phyloP scores from a whole-genome alignment of 2,113 vertebrate species.

The Plectropomus leopardus region DNA sequence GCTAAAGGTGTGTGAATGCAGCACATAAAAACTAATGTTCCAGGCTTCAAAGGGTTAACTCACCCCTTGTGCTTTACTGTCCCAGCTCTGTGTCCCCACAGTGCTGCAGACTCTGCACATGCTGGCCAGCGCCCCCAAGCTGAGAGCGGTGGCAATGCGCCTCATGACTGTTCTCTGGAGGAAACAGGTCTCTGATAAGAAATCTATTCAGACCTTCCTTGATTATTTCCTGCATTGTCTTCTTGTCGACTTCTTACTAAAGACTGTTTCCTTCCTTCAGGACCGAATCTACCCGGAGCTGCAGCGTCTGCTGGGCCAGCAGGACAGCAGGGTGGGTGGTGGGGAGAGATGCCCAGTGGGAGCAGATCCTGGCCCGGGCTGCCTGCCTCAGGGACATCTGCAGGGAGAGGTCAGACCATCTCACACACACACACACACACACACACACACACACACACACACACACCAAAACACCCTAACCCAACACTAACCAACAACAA shows the following conservation, averaged over 20 bases:
- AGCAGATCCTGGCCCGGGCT: slow-evolving; percentile 91
- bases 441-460: not conserved
- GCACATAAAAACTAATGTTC: too few species aligned
- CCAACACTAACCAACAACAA: too few species aligned
- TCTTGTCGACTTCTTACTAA: not conserved
- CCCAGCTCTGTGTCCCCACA: slow-evolving; percentile 91
- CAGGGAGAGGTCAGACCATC: slow-evolving; percentile 87
- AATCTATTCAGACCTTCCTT: too few species aligned
- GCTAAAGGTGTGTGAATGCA: too few species aligned
- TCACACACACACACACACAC: not conserved
- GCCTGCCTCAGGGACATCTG: slow-evolving; percentile 94
- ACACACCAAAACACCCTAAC: too few species aligned
- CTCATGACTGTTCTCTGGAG: slow-evolving; percentile 94
- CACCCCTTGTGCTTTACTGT: slow-evolving; percentile 13
- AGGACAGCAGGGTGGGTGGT: slow-evolving; percentile 83
- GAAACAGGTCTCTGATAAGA: slow-evolving; percentile 88
- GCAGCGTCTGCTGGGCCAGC: slow-evolving; percentile 88
- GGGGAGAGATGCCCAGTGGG: slow-evolving; percentile 92
- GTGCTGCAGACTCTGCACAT: slow-evolving; percentile 90
- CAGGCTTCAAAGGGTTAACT: too few species aligned
- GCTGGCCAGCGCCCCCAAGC: slow-evolving; percentile 87
- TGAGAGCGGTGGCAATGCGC: slow-evolving; percentile 89
- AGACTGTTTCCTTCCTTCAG: slow-evolving; percentile 70
- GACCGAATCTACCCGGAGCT: slow-evolving; percentile 96
- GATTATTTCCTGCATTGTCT: not conserved